phyloP scores from a whole-genome alignment of 2,113 vertebrate species.

The Ranitomeya imitator region DNA sequence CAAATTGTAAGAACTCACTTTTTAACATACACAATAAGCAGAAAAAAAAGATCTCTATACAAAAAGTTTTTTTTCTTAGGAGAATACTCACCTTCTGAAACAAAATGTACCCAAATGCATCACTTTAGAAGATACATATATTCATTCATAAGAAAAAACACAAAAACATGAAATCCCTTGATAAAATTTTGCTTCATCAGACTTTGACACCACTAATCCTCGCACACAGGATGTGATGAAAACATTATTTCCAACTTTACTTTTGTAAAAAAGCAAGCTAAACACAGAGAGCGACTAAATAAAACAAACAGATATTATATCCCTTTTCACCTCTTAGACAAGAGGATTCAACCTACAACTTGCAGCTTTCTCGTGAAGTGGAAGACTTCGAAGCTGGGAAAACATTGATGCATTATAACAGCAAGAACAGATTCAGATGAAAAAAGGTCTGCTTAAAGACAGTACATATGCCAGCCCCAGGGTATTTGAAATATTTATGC shows the following conservation, averaged over 20 bases:
- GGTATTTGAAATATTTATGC: slow-evolving; percentile 81
- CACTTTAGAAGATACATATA: neutral
- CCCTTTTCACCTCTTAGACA: slow-evolving; percentile 26
- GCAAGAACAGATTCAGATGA: slow-evolving; percentile 72
- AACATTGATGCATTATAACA: slow-evolving; percentile 57
- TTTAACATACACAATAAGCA: neutral
- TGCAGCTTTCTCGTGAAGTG: slow-evolving; percentile 43
- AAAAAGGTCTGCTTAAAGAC: slow-evolving; percentile 75
- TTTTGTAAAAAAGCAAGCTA: neutral
- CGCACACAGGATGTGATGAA: slow-evolving; percentile 1
- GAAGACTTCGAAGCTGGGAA: slow-evolving; percentile 32
- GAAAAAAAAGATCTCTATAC: neutral
- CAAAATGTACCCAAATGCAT: slow-evolving; percentile 10
- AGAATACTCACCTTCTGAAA: neutral
- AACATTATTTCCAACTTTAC: slow-evolving; percentile 5
- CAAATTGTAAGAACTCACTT: neutral
- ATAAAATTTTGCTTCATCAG: neutral
- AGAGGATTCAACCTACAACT: slow-evolving; percentile 30
- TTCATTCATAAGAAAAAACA: neutral
- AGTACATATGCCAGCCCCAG: slow-evolving; percentile 71
- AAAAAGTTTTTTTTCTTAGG: neutral
- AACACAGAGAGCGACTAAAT: neutral
- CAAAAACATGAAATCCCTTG: neutral
- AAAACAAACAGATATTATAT: slow-evolving; percentile 15
- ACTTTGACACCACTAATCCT: slow-evolving; percentile 8